phyloP scores from a whole-genome alignment of 2,113 vertebrate species.

The Numida meleagris region DNA sequence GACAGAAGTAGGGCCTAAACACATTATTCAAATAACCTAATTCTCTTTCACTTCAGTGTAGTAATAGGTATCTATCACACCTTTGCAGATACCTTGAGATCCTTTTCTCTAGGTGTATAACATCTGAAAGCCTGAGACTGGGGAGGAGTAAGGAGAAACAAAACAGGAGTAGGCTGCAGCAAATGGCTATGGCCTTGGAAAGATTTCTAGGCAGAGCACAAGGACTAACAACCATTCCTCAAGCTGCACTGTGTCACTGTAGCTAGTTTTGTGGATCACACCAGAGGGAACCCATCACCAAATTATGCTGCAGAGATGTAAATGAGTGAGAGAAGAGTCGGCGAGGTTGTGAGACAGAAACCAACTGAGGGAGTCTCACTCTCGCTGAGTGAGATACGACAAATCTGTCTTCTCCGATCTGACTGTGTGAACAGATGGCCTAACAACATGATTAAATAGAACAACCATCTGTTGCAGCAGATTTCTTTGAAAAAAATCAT shows the following conservation, averaged over 20 bases:
- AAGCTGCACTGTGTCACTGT: not conserved
- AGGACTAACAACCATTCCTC: not conserved
- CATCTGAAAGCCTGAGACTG: not conserved
- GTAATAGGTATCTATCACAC: not conserved
- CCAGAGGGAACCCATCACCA: not conserved
- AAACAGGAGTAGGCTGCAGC: not conserved
- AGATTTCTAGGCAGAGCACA: not conserved
- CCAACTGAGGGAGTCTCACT: constrained; percentile 52
- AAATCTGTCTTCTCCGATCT: constrained; percentile 53
- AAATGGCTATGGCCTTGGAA: not conserved
- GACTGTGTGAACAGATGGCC: constrained; percentile 58
- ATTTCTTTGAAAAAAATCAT: not conserved
- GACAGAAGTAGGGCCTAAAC: not conserved
- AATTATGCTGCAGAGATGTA: not conserved
- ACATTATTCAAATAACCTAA: not conserved
- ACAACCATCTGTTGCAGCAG: constrained; percentile 56
- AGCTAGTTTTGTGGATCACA: not conserved
- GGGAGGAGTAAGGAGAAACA: not conserved
- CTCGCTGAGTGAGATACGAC: constrained; percentile 41
- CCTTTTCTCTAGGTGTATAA: not conserved
- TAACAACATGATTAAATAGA: constrained; percentile 32
- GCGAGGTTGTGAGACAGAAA: constrained; percentile 48
- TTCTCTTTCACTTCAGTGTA: not conserved
- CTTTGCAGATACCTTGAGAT: not conserved
- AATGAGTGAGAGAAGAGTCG: not conserved